Evolutionary conservation across 1,140 invertebrate species (phyloP), one percentile per base, ranked within the genome.

Genomic region (Eurosta solidaginis): DNA sequence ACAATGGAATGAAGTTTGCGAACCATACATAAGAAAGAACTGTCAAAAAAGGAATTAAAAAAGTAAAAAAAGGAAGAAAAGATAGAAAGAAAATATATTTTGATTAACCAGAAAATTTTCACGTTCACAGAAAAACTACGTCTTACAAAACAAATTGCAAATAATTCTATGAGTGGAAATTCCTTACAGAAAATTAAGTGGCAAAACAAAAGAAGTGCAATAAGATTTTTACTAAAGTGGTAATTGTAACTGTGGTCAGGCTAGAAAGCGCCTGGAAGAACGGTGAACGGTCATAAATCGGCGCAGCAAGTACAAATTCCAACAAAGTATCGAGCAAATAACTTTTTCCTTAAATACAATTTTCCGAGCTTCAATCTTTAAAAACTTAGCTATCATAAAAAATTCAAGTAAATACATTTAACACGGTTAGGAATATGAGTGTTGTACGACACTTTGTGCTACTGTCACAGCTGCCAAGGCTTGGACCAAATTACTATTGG

Each of bases 381-480:
- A 10, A 20, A 36, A 12, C 22, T 7, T 1, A 54, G 25, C 20
- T 54, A 25, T 54, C 10, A 52, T 22, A 59, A 44, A 42, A 74
- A 20, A 74, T 12, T 42, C 5, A 22, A 20, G 20, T 20, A 6
- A 20, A 44, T 7, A 7, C 40, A 74, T 74, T 27, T 20, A 47
- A 12, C 42, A 45, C 44, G 17, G n/a, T n/a, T n/a, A 3, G 7
- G 22, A 85, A 52, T 79, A 86, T 86, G 85, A 86, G 85, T 80
- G 86, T 86, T 81, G 84, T 86, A 63, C 82, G 85, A 54, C 82
- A 83, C 73, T 84, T 86, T 27, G 81, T 86, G 63, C 80, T 86
- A 73, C 78, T 86, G 78, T 83, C 82, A 79, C 85, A 79, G 68
- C 40, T 79, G 20, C 79, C 83, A 45, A 86, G 82, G 81, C 84